A percentile compares a stretch with the other conserved stretches of the same genome.
phyloP scores from a whole-genome alignment of 2,888 invertebrate species.

The Apamea crenata region DNA sequence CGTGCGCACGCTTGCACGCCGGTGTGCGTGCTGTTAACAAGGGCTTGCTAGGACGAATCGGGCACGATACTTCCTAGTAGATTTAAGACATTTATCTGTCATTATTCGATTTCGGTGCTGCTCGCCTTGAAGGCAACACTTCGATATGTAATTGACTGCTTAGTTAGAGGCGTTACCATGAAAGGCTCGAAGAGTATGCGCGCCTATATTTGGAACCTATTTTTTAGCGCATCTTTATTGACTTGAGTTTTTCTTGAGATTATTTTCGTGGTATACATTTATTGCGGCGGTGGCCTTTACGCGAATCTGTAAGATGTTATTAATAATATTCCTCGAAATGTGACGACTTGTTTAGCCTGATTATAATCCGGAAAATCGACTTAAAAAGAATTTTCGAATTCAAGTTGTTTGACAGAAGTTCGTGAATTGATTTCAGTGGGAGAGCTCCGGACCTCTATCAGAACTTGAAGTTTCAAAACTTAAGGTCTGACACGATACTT shows the following conservation, averaged over 20 bases:
- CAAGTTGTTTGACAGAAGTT: background rate
- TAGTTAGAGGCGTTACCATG: slow-evolving; percentile 60
- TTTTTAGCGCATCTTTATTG: slow-evolving; percentile 59
- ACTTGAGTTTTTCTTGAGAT: slow-evolving; percentile 42
- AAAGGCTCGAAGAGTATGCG: slow-evolving; percentile 55
- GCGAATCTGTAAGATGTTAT: slow-evolving; percentile 19
- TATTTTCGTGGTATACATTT: slow-evolving; percentile 43
- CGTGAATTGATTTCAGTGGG: slow-evolving; percentile 16
- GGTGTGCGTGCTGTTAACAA: slow-evolving; percentile 72
- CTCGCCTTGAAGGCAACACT: slow-evolving; percentile 81
- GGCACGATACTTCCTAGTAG: slow-evolving; percentile 86
- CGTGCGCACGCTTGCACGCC: slow-evolving; percentile 55
- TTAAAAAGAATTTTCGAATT: background rate
- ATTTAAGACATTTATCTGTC: slow-evolving; percentile 83
- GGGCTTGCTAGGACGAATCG: slow-evolving; percentile 86
- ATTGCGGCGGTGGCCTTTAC: slow-evolving; percentile 35
- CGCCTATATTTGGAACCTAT: slow-evolving; percentile 59
- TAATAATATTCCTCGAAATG: slow-evolving; percentile 14
- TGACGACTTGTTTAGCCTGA: background rate
- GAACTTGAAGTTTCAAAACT: slow-evolving; percentile 22
- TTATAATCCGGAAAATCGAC: background rate
- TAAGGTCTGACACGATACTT: slow-evolving; percentile 21
- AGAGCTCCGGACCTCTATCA: slow-evolving; percentile 26
- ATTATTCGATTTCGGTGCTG: slow-evolving; percentile 78
- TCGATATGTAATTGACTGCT: slow-evolving; percentile 64